phyloP scores from a whole-genome alignment of 2,113 vertebrate genomes.

The Lipotes vexillifer region DNA sequence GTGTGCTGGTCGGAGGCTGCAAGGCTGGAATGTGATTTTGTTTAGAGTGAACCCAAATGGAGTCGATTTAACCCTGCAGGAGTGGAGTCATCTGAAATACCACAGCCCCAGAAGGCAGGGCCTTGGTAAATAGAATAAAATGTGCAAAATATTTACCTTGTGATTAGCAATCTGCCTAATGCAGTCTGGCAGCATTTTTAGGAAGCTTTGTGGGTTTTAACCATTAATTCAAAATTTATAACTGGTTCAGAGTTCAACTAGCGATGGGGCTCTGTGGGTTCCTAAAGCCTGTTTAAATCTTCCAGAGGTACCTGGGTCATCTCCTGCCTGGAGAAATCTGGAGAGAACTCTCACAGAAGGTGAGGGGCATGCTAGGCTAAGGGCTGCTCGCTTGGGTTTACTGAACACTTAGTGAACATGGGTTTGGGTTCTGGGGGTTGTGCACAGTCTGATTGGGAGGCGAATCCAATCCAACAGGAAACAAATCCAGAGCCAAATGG shows the following conservation, averaged over 20 bases:
- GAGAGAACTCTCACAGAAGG: neutral
- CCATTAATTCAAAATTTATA: neutral
- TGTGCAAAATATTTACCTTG: slow-evolving; percentile 68
- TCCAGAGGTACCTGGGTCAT: neutral
- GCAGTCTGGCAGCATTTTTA: slow-evolving; percentile 36
- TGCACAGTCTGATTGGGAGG: neutral
- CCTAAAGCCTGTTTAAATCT: neutral
- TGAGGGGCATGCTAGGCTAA: accelerated
- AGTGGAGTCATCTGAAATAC: slow-evolving; percentile 75
- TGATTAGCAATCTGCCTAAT: slow-evolving; percentile 63
- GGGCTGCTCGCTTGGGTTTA: too few species aligned
- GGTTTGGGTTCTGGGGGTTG: neutral
- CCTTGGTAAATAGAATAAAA: slow-evolving; percentile 75
- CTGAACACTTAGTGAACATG: neutral
- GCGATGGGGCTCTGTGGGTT: neutral
- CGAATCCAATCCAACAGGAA: neutral
- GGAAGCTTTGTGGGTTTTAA: slow-evolving; percentile 46
- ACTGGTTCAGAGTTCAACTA: neutral
- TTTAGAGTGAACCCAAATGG: slow-evolving; percentile 79
- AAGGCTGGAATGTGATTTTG: slow-evolving; percentile 78
- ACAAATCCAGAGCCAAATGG: neutral
- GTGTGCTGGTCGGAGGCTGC: slow-evolving; percentile 73
- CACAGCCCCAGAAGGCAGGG: slow-evolving; percentile 75
- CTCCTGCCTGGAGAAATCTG: neutral
- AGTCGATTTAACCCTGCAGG: slow-evolving; percentile 72